Conservation (phyloP, 2,888 invertebrate genomes). For the Phaonia tiefii region DNA sequence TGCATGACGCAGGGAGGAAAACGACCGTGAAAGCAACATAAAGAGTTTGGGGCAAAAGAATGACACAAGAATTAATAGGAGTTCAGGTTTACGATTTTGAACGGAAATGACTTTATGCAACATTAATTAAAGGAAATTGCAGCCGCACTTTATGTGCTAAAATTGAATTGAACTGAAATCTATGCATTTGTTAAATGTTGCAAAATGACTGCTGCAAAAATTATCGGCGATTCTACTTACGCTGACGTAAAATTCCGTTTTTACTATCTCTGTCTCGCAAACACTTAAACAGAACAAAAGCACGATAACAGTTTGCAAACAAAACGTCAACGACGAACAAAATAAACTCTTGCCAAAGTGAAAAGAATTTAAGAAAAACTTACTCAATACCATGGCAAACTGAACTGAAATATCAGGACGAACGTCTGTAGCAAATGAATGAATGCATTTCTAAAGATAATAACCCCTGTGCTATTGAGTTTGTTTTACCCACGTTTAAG, state of each 20-base stretch:
- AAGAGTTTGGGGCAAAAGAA: not conserved
- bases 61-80: conserved; percentile 53
- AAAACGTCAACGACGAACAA: too few species aligned
- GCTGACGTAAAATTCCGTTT: too few species aligned
- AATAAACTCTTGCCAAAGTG: conserved; percentile 9
- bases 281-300: too few species aligned
- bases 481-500: conserved; percentile 54
- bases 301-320: too few species aligned
- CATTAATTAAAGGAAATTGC: conserved; percentile 66
- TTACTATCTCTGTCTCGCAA: too few species aligned
- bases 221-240: not conserved
- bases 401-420: too few species aligned
- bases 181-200: conserved; percentile 58
- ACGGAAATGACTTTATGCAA: conserved; percentile 65
- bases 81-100: conserved; percentile 58
- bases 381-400: too few species aligned
- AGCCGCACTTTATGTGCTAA: conserved; percentile 64
- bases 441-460: not conserved
- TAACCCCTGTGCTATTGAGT: conserved; percentile 25
- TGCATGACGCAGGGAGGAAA: too few species aligned
- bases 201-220: conserved; percentile 35
- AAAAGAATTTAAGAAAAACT: not conserved
- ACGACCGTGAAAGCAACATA: too few species aligned
- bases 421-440: not conserved
- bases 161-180: conserved; percentile 59